These are phyloP conservation scores for Rhinichthys osculus DNA, from an alignment of 2,797 vertebrate species.

Conservation along the genomic window DNA sequence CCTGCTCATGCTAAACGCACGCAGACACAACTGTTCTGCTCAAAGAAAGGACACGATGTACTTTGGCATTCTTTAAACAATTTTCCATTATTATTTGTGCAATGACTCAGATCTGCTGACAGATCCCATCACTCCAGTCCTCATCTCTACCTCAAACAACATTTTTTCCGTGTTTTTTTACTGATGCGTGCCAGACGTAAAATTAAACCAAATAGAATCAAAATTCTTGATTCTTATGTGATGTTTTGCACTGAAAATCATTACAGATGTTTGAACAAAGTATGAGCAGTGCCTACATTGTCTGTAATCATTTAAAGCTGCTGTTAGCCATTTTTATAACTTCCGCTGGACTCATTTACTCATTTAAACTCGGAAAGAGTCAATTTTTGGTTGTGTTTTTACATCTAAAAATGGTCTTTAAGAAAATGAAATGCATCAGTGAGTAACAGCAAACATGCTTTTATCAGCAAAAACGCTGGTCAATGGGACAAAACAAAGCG, in stretches of 20 bases:
- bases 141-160: slow-evolving; percentile 24
- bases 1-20: slow-evolving; percentile 42
- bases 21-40: not conserved
- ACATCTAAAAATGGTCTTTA: not conserved
- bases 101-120: slow-evolving; percentile 41
- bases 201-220: slow-evolving; percentile 13
- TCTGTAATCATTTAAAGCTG: not conserved
- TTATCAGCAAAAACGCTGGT: no score
- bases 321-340: not conserved
- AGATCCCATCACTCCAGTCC: slow-evolving; percentile 35
- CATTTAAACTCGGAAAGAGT: not conserved
- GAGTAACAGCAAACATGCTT: not conserved
- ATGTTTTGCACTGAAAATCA: slow-evolving; percentile 15
- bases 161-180: slow-evolving; percentile 24
- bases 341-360: not conserved
- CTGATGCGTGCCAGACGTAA: not conserved
- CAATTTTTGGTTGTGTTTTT: not conserved
- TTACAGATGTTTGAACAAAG: slow-evolving; percentile 15
- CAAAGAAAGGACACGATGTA: slow-evolving; percentile 10
- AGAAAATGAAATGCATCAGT: not conserved
- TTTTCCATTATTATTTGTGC: slow-evolving; percentile 8
- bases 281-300: not conserved
- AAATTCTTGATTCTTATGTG: not conserved
- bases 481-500: no score
- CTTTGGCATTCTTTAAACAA: slow-evolving; percentile 12